Evolutionary conservation across 2,797 vertebrate species (phyloP), one percentile per base, ranked within the genome.

Genomic region (Dicrostonyx torquatus): DNA sequence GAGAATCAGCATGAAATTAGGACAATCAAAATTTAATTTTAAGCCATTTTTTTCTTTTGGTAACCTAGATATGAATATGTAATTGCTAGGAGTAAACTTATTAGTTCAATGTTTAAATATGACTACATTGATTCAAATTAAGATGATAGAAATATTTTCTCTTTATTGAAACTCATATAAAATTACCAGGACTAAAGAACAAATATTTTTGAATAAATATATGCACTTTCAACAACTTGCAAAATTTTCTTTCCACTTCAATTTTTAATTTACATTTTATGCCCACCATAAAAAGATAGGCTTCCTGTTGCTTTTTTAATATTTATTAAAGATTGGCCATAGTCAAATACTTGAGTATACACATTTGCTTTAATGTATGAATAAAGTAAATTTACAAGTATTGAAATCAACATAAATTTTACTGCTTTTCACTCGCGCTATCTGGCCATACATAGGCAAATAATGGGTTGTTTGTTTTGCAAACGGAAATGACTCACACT

Each of bases 241-340:
- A 89, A 58, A 80, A 94, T 96, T 85, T 24, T 88, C 4, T 94
- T 89, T 92, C 15, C 7, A 43, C 3, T 90, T 62, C 93, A 18
- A 77, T 95, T 68, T 97, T 97, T 96, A 95, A 95, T 93, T 97
- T 96, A 68, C 94, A 86, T 66, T 95, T 93, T 90, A 95, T 95
- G 22, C 7, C 29, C 50, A 88, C 93, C 72, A 83, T 40, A 93
- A 96, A 88, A 95, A 87, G 66, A 94, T 70, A 26, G 9, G 31
- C 68, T 93, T 96, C 68, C 60, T 94, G 26, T 91, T 94, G 86
- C 48, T 95, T 45, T 93, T 68, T 92, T 93, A 92, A 43, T 48
- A 14, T 48, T 18, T 84, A 90, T 94, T 94, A 95, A 96, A 92
- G 76, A 40, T 88, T 87, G 87, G 43, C 76, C 91, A 73, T 87